A percentile compares a stretch with the other conserved stretches of the same genome.
These are phyloP conservation scores for Characodon lateralis DNA, from an alignment of 2,797 vertebrate species.

Conservation along the genomic window DNA sequence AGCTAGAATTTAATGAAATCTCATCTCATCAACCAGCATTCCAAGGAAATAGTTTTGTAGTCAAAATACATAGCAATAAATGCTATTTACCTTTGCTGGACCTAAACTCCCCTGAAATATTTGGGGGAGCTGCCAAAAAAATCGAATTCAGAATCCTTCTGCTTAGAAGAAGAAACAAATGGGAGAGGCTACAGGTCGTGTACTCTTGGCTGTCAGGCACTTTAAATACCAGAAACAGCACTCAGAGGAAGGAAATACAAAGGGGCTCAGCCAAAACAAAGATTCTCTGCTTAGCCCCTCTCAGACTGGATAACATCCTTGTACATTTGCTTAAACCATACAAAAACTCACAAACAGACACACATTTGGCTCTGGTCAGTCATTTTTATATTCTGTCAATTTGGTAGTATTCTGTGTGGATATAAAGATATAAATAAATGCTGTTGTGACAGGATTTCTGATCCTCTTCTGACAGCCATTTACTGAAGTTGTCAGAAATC, in stretches of 20 bases:
- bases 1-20: neutral
- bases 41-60: neutral
- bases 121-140: constrained; percentile 40
- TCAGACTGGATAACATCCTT: constrained; percentile 42
- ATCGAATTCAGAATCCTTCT: constrained; percentile 33
- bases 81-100: constrained; percentile 20
- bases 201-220: constrained; percentile 41
- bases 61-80: neutral
- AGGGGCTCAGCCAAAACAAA: constrained; percentile 50
- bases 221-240: constrained; percentile 44
- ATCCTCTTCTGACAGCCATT: constrained; percentile 4
- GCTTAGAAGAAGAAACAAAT: constrained; percentile 21
- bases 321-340: constrained; percentile 26
- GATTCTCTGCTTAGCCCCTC: constrained; percentile 35
- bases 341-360: neutral
- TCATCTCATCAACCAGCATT: neutral
- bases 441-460: neutral
- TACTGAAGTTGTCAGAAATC: neutral
- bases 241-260: constrained; percentile 30
- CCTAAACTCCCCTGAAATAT: constrained; percentile 20
- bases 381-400: constrained; percentile 2
- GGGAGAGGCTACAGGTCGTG: constrained; percentile 29
- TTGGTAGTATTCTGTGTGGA: constrained; percentile 4
- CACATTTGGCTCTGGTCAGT: neutral
- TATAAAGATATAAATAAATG: neutral